These are phyloP conservation scores for Paragorgia papillata DNA, from an alignment of 92 coral and sea anemone species.

Conservation along the genomic window DNA sequence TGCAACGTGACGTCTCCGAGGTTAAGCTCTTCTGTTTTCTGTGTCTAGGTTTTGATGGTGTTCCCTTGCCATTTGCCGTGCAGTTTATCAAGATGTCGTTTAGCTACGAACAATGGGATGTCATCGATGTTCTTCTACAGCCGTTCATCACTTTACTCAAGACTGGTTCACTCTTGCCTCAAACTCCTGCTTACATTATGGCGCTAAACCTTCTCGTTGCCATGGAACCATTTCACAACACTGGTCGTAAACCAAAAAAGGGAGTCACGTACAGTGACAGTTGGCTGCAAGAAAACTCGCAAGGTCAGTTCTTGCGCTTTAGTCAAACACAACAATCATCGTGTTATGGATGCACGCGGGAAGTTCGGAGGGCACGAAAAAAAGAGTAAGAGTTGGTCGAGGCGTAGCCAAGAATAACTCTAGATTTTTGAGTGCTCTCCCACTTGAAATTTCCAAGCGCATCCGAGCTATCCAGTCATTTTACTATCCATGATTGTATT, in stretches of 20 bases:
- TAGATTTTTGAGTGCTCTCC: too few species aligned
- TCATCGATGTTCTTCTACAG: conserved; percentile 66
- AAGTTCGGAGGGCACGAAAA: too few species aligned
- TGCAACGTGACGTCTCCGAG: too few species aligned
- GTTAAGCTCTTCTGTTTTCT: conserved; percentile 5
- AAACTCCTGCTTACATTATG: conserved; percentile 70
- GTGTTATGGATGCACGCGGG: too few species aligned
- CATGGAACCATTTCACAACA: conserved; percentile 80
- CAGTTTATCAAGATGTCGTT: conserved; percentile 90
- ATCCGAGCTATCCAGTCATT: too few species aligned
- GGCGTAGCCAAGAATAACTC: too few species aligned
- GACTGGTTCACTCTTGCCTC: conserved; percentile 47
- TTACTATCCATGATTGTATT: too few species aligned
- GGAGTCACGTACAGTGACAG: conserved; percentile 26
- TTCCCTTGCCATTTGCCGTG: conserved; percentile 80
- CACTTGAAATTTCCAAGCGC: too few species aligned
- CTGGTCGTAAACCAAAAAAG: conserved; percentile 74
- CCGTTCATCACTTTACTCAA: conserved; percentile 70
- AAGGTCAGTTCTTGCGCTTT: too few species aligned
- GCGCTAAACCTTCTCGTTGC: conserved; percentile 84
- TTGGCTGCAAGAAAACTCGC: not conserved
- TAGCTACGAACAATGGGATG: conserved; percentile 94
- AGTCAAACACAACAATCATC: too few species aligned
- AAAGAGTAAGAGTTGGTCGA: too few species aligned
- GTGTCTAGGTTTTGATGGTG: conserved; percentile 74